Base-by-base conservation (phyloP, 2,113 vertebrate genomes). In the Otus sunia region DNA sequence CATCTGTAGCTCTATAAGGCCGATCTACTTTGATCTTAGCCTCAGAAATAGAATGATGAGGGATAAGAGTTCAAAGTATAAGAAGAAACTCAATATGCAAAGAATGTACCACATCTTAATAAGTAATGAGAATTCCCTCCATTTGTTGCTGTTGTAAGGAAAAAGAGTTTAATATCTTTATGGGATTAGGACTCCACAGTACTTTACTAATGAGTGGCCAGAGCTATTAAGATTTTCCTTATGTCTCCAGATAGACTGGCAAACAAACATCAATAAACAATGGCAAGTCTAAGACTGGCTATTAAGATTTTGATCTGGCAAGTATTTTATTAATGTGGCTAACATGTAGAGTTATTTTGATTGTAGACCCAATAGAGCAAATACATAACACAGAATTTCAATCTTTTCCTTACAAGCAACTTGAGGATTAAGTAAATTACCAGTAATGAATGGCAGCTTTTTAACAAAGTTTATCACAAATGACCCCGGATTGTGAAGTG, bases 91-190 rank as follows among this genome's bases (percentile, higher is more conserved):
- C 91, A 85, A 74, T 74, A 75, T 87, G 89, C 91, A 91, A 95
- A 95, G 97, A 92, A 90, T 73, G 83, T 77, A 86, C 88, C 83
- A 71, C 88, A 66, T 94, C 93, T 95, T 92, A 94, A 96, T 93
- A 95, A 96, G 56, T 30, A 81, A 71, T 72, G 59, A 88, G 77
- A 92, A 80, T 86, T 94, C 87, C 76, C 81, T 96, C 85, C 43
- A 74, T 86, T 93, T 95, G 84, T 95, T 96, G 86, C 85, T 93
- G 73, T 94, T 93, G 86, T 89, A 83, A 88, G 83, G 81, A 90
- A 89, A 94, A 78, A 92, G 52, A 74, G 39, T 97, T 97, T 94
- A 90, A 94, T 96, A 95, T 97, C 95, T 95, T 96, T 83, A 91
- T 69, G 84, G 87, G 94, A 94, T 97, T 93, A 85, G 37, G 50